These are phyloP conservation scores for Mus musculus DNA, from an alignment of 2,113 vertebrate species.

Conservation along the genomic window GRCm39 chr10:8654501-8655000, in stretches of 20 bases:
- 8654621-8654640: neutral
- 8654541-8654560: neutral
- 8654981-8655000: neutral
- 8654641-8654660: conserved; percentile 1
- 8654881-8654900: neutral
- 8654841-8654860: no score
- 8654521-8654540: neutral
- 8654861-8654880: neutral
- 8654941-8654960: neutral
- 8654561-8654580: neutral
- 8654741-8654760: neutral
- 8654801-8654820: neutral
- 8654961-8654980: neutral
- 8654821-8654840: no score
- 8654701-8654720: neutral
- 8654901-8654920: neutral
- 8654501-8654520: neutral
- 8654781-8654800: neutral
- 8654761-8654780: neutral
- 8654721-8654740: no score
- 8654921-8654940: neutral
- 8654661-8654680: neutral
- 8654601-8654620: conserved; percentile 13
- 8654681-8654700: neutral
- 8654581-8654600: neutral